These are phyloP conservation scores for Charaxes varanes DNA, from an alignment of 1,140 invertebrate species.

Conservation along the genomic window DNA sequence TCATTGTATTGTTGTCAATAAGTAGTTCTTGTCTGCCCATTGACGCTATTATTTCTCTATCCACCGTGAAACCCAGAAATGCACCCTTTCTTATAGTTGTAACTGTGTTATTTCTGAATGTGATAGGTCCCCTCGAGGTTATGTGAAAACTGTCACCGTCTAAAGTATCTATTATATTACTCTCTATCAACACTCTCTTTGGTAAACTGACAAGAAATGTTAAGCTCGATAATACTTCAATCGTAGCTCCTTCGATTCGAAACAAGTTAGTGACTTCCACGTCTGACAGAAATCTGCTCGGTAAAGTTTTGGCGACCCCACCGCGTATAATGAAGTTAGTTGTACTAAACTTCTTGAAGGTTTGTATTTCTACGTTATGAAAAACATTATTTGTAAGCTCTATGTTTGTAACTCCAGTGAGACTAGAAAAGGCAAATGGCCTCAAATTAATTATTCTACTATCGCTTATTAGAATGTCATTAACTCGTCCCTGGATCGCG, in stretches of 20 bases:
- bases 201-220: constrained; percentile 77
- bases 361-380: constrained; percentile 79
- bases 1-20: constrained; percentile 80
- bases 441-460: constrained; percentile 77
- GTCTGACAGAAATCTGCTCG: constrained; percentile 83
- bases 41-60: constrained; percentile 54
- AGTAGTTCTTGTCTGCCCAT: constrained; percentile 69
- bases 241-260: constrained; percentile 76
- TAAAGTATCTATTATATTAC: constrained; percentile 76
- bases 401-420: constrained; percentile 74
- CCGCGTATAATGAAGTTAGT: constrained; percentile 77
- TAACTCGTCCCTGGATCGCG: constrained; percentile 81
- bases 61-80: constrained; percentile 76
- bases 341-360: constrained; percentile 86
- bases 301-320: constrained; percentile 66
- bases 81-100: constrained; percentile 74
- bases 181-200: constrained; percentile 77
- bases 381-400: constrained; percentile 74
- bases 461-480: constrained; percentile 78
- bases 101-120: constrained; percentile 80
- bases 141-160: constrained; percentile 80
- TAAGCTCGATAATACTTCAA: constrained; percentile 77
- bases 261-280: constrained; percentile 80
- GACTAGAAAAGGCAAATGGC: constrained; percentile 83
- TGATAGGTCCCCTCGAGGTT: constrained; percentile 75